A percentile compares a stretch with the other conserved stretches of the same genome.
Evolutionary conservation across 2,113 vertebrate species (phyloP).

Genomic region (Cheilinus undulatus): DNA sequence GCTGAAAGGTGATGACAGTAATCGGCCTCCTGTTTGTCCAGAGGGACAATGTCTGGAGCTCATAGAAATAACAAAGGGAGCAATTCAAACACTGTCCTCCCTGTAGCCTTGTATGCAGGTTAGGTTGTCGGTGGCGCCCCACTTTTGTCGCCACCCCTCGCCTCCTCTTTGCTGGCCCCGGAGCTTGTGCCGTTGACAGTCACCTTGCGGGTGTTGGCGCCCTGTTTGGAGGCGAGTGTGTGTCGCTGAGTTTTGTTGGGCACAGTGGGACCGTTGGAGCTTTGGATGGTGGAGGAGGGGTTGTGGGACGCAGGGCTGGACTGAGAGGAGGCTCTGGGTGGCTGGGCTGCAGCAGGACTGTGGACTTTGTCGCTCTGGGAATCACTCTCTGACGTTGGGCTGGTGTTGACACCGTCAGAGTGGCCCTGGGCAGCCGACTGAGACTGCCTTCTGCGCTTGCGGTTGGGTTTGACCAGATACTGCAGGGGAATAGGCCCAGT

Average conservation of each 20-base stretch:
- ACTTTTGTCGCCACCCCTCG: slow-evolving; percentile 71
- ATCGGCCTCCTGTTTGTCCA: slow-evolving; percentile 41
- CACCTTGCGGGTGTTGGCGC: slow-evolving; percentile 85
- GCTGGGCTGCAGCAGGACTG: slow-evolving; percentile 86
- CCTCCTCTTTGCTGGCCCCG: slow-evolving; percentile 67
- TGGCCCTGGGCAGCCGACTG: slow-evolving; percentile 78
- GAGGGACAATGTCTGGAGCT: slow-evolving; percentile 29
- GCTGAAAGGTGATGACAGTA: slow-evolving; percentile 30
- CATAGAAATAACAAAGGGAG: slow-evolving; percentile 52
- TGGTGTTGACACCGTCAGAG: slow-evolving; percentile 88
- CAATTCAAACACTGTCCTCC: slow-evolving; percentile 73
- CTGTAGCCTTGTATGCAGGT: slow-evolving; percentile 18
- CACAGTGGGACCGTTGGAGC: slow-evolving; percentile 77
- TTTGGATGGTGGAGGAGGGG: slow-evolving; percentile 73
- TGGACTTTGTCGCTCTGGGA: slow-evolving; percentile 92
- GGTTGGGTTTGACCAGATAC: slow-evolving; percentile 90
- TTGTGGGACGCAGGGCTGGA: slow-evolving; percentile 81
- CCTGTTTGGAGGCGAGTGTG: slow-evolving; percentile 80
- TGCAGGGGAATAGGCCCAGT: slow-evolving; percentile 91
- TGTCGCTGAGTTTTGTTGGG: slow-evolving; percentile 87
- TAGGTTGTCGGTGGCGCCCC: slow-evolving; percentile 85
- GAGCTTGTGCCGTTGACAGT: slow-evolving; percentile 85
- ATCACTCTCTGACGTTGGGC: slow-evolving; percentile 91
- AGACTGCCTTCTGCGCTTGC: slow-evolving; percentile 86
- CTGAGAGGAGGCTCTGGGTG: slow-evolving; percentile 83